Base-by-base conservation (phyloP, 2,797 vertebrate genomes). In the Octomys mimax region DNA sequence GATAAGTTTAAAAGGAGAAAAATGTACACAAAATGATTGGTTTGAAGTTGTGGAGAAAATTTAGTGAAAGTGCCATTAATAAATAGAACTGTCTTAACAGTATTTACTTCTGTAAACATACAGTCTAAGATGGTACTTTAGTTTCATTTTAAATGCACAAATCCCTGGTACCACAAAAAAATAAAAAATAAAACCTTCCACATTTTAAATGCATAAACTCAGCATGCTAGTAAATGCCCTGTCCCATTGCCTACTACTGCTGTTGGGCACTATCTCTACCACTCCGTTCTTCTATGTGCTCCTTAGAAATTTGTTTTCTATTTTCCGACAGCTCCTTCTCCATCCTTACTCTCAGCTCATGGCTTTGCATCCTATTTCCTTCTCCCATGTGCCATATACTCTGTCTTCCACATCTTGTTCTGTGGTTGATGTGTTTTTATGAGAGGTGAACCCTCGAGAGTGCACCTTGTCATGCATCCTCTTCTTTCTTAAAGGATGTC, bases 21-120 rank as follows among this genome's bases (percentile, higher is more conserved):
- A 81, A 2, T 39, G 26, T 49, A 28, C 13, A 77, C 39, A 82
- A 66, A 39, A n/a, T 81, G 87, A 77, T 73, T 46, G 93, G 21
- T 73, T 94, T 5, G 64, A 85, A 90, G 61, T 33, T 78, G 90
- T 86, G 39, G 54, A 59, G 66, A 92, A 90, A 75, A 49, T 21
- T 42, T 36, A 82, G 24, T 70, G 77, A 91, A 78, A 70, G 79
- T 87, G 68, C 31, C 87, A 94, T 88, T 52, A 88, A 13, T 36
- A 78, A 80, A 73, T 6, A 59, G 66, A 59, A 36, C 61, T 68
- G 71, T 49, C 26, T 54, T 49, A 92, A 68, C 26, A 0, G 21
- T 36, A 24, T 39, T 87, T 71, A 19, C 49, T 79, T 78, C 49
- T 85, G 90, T 87, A 52, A 71, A 73, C 42, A 28, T 87, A 46